phyloP scores from a whole-genome alignment of 2,888 invertebrate genomes.

The Tubulanus polymorphus region DNA sequence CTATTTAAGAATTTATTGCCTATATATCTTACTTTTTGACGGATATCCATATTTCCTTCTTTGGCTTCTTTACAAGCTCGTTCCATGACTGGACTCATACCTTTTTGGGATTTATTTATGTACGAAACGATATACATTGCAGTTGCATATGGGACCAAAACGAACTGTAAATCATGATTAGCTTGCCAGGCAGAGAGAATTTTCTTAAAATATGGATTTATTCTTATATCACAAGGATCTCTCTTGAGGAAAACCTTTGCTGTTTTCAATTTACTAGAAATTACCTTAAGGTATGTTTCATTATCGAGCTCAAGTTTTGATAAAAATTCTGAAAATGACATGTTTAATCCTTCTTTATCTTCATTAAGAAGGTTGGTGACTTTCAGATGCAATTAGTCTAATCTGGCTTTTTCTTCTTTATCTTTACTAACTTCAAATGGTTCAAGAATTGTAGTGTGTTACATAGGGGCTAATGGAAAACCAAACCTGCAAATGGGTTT shows the following conservation, averaged over 20 bases:
- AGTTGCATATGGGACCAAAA: slow-evolving; percentile 21
- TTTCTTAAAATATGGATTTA: slow-evolving; percentile 21
- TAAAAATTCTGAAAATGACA: slow-evolving; percentile 12
- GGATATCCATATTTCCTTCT: slow-evolving; percentile 11
- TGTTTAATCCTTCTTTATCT: slow-evolving; percentile 4
- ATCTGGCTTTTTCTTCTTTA: background rate
- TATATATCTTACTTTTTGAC: slow-evolving; percentile 19
- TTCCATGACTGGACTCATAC: slow-evolving; percentile 18
- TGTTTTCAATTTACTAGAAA: slow-evolving; percentile 11
- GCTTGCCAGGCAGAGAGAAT: slow-evolving; percentile 18
- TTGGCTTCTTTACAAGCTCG: slow-evolving; percentile 15
- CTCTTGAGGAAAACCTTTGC: slow-evolving; percentile 19
- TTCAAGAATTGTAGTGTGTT: slow-evolving; percentile 16
- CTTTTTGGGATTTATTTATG: slow-evolving; percentile 23
- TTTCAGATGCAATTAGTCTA: background rate
- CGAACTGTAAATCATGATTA: slow-evolving; percentile 23
- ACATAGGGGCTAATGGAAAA: slow-evolving; percentile 23
- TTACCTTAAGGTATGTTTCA: slow-evolving; percentile 11
- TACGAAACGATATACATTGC: slow-evolving; percentile 20
- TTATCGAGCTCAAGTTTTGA: slow-evolving; percentile 13
- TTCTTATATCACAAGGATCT: slow-evolving; percentile 11
- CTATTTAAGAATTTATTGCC: slow-evolving; percentile 21
- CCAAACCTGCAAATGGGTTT: slow-evolving; percentile 20
- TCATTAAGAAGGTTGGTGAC: slow-evolving; percentile 1
- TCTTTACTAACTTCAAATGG: slow-evolving; percentile 11